Conservation (phyloP, 92 coral and sea anemone species). For the Umimayanthus kanabou region DNA sequence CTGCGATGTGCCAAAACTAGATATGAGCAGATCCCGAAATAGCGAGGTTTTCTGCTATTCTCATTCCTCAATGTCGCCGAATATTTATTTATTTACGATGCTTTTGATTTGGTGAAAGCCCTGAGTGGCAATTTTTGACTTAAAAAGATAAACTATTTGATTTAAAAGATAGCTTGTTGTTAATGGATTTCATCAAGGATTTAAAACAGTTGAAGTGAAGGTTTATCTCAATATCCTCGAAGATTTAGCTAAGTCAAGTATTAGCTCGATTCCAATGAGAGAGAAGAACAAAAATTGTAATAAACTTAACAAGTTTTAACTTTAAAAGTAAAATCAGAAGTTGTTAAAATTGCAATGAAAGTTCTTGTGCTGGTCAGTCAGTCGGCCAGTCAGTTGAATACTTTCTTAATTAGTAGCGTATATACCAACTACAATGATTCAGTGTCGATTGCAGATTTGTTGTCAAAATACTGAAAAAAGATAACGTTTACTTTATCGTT, state of each 20-base stretch:
- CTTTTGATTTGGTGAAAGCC: not conserved
- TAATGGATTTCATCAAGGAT: not conserved
- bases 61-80: not conserved
- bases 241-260: not conserved
- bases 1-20: not conserved
- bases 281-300: too few species aligned
- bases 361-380: too few species aligned
- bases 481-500: not conserved
- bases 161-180: not conserved
- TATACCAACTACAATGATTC: not conserved
- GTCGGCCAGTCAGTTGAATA: too few species aligned
- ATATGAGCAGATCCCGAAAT: not conserved
- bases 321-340: too few species aligned
- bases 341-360: too few species aligned
- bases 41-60: not conserved
- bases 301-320: too few species aligned
- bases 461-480: not conserved
- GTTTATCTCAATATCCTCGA: not conserved
- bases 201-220: not conserved
- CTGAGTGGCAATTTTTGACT: not conserved
- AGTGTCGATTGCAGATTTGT: not conserved
- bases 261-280: not conserved
- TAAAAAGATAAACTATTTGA: not conserved
- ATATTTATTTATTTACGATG: slow-evolving; percentile 21
- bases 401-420: too few species aligned